phyloP scores from a whole-genome alignment of 1,140 invertebrate species.

The Phymastichus coffea region DNA sequence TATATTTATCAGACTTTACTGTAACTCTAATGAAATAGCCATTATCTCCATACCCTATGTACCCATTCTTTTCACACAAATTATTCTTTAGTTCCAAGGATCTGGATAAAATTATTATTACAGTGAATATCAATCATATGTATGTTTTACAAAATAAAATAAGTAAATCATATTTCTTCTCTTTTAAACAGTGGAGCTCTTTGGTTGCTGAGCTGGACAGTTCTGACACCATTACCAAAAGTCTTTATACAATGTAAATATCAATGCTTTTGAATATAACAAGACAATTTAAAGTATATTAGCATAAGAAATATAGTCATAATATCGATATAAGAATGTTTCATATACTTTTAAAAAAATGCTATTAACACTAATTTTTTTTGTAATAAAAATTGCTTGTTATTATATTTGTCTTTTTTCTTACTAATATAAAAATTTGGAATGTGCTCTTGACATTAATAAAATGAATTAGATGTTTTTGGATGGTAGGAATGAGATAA shows the following conservation, averaged over 20 bases:
- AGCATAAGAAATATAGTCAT: slow-evolving; percentile 18
- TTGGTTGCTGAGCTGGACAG: slow-evolving; percentile 34
- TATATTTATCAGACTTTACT: not conserved
- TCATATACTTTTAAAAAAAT: slow-evolving; percentile 25
- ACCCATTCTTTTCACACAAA: not conserved
- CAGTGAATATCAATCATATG: not conserved
- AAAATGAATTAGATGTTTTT: not conserved
- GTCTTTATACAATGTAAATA: slow-evolving; percentile 1
- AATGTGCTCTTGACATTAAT: slow-evolving; percentile 29
- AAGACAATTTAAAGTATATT: not conserved
- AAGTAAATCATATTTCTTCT: slow-evolving; percentile 43
- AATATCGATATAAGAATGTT: slow-evolving; percentile 17
- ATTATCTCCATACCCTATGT: not conserved
- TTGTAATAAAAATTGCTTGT: slow-evolving; percentile 16
- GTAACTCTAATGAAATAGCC: not conserved
- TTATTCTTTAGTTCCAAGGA: not conserved
- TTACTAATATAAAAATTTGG: slow-evolving; percentile 37
- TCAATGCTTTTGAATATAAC: not conserved
- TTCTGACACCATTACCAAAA: slow-evolving; percentile 34
- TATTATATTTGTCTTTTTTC: not conserved
- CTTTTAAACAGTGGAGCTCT: slow-evolving; percentile 41
- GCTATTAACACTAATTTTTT: slow-evolving; percentile 7
- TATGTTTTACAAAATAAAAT: not conserved
- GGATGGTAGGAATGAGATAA: not conserved
- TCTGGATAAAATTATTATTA: not conserved